Evolutionary conservation across 2,113 vertebrate genomes (phyloP).

Genomic region (Pygoscelis adeliae): DNA sequence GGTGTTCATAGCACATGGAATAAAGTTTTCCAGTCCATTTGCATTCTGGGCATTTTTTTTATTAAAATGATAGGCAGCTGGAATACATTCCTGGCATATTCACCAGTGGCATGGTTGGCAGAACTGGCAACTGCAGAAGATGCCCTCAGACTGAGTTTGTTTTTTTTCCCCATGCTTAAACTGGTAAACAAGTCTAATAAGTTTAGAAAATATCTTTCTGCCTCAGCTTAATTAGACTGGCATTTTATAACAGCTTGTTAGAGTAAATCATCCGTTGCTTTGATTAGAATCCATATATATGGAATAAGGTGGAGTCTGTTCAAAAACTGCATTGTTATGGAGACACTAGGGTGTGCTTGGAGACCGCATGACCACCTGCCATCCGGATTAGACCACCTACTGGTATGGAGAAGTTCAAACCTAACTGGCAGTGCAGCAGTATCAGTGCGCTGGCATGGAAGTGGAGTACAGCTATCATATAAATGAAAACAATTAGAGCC

Average conservation of each 20-base stretch:
- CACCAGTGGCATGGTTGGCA: not conserved
- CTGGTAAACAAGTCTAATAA: not conserved
- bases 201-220: not conserved
- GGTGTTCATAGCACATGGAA: not conserved
- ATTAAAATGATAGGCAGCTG: not conserved
- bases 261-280: not conserved
- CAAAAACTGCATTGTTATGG: not conserved
- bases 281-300: not conserved
- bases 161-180: not conserved
- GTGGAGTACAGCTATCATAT: not conserved
- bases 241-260: not conserved
- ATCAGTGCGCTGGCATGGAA: not conserved
- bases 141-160: not conserved
- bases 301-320: not conserved
- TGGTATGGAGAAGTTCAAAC: not conserved
- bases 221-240: constrained; percentile 4
- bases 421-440: not conserved
- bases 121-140: not conserved
- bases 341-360: not conserved
- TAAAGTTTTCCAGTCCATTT: not conserved
- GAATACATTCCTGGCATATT: not conserved
- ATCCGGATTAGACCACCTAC: not conserved
- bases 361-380: not conserved
- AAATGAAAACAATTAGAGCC: not conserved
- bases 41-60: not conserved